Evolutionary conservation across 1,140 invertebrate species (phyloP), one percentile per base, ranked within the genome.

Genomic region (Arion vulgaris): DNA sequence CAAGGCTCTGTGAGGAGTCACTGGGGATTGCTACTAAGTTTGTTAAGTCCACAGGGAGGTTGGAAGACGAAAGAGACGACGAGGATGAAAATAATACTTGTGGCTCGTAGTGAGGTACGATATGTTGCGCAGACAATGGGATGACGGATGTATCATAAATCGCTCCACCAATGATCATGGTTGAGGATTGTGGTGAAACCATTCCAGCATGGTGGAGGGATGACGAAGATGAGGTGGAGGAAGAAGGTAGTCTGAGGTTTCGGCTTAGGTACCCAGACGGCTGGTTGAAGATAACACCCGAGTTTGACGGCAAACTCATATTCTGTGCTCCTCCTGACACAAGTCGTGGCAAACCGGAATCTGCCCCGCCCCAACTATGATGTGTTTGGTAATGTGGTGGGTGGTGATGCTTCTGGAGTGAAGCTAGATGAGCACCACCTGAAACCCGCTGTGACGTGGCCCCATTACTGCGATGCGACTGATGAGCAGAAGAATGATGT

Each of bases 401-500:
- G 15, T 39, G 53, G 28, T 45, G 57, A 57, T 49, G 82, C 92
- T 62, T 53, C 1, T 76, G 74, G 13, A 32, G 74, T 1, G 76
- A 66, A 26, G 2, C 28, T 11, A 49, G 92, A 69, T 92, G 83
- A 51, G 88, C 87, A 66, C 85, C 86, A 86, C 80, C 73, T 76
- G 62, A 38, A 39, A 7, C 57, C 32, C 17, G 39, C 72, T 32
- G 71, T n/a, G 36, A 32, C 41, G 80, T 49, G 49, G 17, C 49
- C 39, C 32, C 76, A 45, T n/a, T 45, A 38, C 26, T 28, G 5
- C 78, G 4, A 32, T 68, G 77, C 19, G 72, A 72, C 53, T 87
- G 85, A n/a, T 83, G 68, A 41, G 79, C 69, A 57, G 82, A 74
- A 1, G 83, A 75, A 28, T 78, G 80, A n/a, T 36, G 75, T 9